Evolutionary conservation across 2,113 vertebrate genomes (phyloP).

Genomic region (Pantherophis guttatus): DNA sequence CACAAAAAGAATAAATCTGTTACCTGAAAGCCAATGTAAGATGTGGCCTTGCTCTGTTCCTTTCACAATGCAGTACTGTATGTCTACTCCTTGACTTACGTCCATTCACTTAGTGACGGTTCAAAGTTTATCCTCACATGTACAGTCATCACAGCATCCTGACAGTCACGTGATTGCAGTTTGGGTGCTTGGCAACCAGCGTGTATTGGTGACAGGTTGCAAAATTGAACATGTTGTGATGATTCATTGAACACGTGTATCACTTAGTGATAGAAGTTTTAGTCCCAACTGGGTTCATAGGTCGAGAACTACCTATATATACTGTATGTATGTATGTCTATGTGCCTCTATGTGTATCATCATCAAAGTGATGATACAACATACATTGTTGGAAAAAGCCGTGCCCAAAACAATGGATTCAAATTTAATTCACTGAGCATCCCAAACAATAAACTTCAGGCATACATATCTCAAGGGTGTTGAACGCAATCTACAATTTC

Average conservation of each 20-base stretch:
- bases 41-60: not conserved
- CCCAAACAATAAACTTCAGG: not conserved
- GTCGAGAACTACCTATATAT: not conserved
- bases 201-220: too few species aligned
- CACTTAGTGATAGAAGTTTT: not conserved
- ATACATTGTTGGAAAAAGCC: not conserved
- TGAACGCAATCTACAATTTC: not conserved
- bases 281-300: not conserved
- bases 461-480: not conserved
- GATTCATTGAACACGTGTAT: not conserved
- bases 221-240: too few species aligned
- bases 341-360: not conserved
- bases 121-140: not conserved
- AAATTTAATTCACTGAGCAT: not conserved
- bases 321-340: not conserved
- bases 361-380: not conserved
- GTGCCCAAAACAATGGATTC: not conserved
- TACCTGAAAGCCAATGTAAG: conserved; percentile 23
- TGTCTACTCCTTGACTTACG: not conserved
- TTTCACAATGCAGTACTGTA: conserved; percentile 10
- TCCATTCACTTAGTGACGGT: not conserved
- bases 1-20: not conserved
- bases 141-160: not conserved
- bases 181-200: not conserved
- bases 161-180: not conserved